Percentiles rank a stretch among this genome's conserved stretches.
These are phyloP conservation scores for Oryzias curvinotus DNA, from an alignment of 2,113 vertebrate genomes.

Conservation along the genomic window DNA sequence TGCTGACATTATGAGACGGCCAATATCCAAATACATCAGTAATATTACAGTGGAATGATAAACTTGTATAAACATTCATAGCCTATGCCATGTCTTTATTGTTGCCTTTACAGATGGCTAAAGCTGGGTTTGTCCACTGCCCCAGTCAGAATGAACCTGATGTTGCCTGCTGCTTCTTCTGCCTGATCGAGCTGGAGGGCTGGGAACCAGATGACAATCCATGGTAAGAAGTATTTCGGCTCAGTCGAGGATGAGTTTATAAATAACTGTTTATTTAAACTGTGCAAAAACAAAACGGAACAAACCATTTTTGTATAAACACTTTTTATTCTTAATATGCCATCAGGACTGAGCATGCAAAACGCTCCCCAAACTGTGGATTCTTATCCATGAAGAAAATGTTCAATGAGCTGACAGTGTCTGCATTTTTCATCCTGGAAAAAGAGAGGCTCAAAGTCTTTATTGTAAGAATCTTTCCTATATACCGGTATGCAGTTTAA, in stretches of 20 bases:
- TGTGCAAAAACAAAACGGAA: not conserved
- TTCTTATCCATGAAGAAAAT: constrained; percentile 74
- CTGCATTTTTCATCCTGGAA: constrained; percentile 77
- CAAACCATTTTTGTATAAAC: not conserved
- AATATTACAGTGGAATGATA: too few relatives aligned
- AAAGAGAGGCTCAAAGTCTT: constrained; percentile 76
- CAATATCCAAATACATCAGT: too few relatives aligned
- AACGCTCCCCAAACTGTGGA: constrained; percentile 70
- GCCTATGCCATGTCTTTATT: not conserved
- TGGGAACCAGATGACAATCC: constrained; percentile 84
- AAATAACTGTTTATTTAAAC: not conserved
- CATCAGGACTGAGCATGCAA: constrained; percentile 75
- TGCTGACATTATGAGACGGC: too few relatives aligned
- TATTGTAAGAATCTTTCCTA: constrained; percentile 65
- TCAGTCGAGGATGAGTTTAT: not conserved
- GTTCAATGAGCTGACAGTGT: constrained; percentile 76
- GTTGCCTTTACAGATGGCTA: constrained; percentile 77
- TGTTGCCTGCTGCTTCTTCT: constrained; percentile 82
- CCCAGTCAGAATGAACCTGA: constrained; percentile 75
- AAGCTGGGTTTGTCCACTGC: constrained; percentile 80
- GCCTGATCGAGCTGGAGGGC: constrained; percentile 80
- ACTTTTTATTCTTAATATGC: not conserved
- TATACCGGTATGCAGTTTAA: not conserved
- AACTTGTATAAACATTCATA: too few relatives aligned
- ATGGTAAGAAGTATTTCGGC: constrained; percentile 55